These are phyloP conservation scores for Eupeodes corollae DNA, from an alignment of 1,140 invertebrate species.

Conservation along the genomic window DNA sequence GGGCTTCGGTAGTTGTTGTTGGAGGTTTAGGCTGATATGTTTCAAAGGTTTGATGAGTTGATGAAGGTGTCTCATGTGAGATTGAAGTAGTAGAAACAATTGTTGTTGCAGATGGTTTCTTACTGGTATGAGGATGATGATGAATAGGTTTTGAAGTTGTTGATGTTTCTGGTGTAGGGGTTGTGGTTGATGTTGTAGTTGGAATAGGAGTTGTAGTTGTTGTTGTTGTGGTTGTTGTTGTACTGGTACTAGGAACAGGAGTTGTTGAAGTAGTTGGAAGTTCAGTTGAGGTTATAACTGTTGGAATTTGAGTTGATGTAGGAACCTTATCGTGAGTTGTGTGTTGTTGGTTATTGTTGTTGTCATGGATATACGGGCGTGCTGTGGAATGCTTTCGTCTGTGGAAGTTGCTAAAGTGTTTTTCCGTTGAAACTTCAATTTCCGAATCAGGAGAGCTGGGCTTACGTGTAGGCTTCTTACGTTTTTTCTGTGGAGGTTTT, in stretches of 20 bases:
- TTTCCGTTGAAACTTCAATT: constrained; percentile 6
- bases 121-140: background rate
- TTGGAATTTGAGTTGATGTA: constrained; percentile 5
- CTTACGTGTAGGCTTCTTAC: constrained; percentile 26
- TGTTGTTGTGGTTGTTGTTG: constrained; percentile 27
- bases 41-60: no score
- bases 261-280: constrained; percentile 11
- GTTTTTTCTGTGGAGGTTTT: constrained; percentile 22
- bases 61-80: constrained; percentile 1
- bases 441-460: constrained; percentile 7
- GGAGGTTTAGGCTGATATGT: no score
- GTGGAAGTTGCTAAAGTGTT: constrained; percentile 14
- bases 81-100: constrained; percentile 12
- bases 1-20: no score
- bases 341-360: constrained; percentile 6
- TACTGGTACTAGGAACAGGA: constrained; percentile 24
- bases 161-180: constrained; percentile 11
- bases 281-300: constrained; percentile 5
- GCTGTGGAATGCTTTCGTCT: constrained; percentile 13
- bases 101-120: constrained; percentile 13
- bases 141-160: constrained; percentile 3
- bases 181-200: constrained; percentile 22
- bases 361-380: constrained; percentile 8
- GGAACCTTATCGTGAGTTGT: background rate
- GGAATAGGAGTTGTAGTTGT: constrained; percentile 25